Conservation (phyloP, 2,888 invertebrate genomes). For the Drosophila macrothrix region DNA sequence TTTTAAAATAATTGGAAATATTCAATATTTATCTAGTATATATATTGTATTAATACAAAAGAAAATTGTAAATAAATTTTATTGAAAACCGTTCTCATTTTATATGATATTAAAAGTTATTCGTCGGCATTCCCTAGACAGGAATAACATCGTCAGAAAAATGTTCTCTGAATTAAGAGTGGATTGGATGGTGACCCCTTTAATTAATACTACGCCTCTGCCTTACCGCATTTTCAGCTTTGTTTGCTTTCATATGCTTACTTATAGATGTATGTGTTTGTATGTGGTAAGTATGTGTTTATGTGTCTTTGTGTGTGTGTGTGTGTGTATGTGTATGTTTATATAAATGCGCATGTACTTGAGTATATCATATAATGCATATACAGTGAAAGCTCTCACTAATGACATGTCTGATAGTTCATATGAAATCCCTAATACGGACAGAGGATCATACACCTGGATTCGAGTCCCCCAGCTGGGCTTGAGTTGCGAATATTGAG, state of each 20-base stretch:
- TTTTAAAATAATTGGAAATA: background rate
- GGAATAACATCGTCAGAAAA: background rate
- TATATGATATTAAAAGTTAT: background rate
- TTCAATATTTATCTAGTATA: background rate
- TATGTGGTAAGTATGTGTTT: conserved; percentile 36
- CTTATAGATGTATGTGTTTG: conserved; percentile 67
- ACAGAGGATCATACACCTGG: conserved; percentile 43
- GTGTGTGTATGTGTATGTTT: conserved; percentile 42
- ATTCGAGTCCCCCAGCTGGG: background rate
- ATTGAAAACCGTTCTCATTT: background rate
- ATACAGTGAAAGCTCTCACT: conserved; percentile 73
- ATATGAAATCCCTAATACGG: conserved; percentile 30
- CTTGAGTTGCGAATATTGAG: background rate
- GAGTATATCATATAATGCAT: conserved; percentile 66
- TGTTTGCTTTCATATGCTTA: conserved; percentile 80
- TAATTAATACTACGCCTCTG: conserved; percentile 54
- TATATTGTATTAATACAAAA: background rate
- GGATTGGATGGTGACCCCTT: background rate
- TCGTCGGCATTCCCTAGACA: background rate
- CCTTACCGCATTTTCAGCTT: conserved; percentile 80
- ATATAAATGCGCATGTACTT: conserved; percentile 76
- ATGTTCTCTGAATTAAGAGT: background rate
- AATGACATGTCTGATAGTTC: conserved; percentile 39
- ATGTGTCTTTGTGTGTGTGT: conserved; percentile 14
- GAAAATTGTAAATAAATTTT: background rate